Conservation (phyloP, 2,888 invertebrate genomes). For the Onchidella celtica region DNA sequence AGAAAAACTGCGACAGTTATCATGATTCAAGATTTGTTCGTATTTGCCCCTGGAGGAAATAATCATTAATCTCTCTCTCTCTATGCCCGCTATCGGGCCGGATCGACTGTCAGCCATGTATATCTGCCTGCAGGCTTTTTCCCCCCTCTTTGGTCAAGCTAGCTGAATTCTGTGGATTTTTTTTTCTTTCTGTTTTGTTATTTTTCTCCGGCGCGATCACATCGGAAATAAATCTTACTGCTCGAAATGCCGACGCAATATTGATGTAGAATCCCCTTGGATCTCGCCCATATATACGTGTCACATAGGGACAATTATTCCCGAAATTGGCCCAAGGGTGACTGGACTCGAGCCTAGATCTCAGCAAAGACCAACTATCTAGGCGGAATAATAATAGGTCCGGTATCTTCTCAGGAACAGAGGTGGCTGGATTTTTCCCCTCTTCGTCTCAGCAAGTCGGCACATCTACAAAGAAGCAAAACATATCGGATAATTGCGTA, state of each 20-base stretch:
- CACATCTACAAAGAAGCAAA: conserved; percentile 10
- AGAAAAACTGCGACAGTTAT: no score
- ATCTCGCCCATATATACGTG: background rate
- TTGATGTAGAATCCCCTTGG: background rate
- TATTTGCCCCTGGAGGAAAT: no score
- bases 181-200: no score
- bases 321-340: conserved; percentile 17
- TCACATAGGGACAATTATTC: background rate
- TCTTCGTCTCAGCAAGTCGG: conserved; percentile 25
- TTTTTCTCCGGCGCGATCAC: background rate
- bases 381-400: conserved; percentile 22
- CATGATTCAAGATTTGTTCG: no score
- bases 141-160: no score
- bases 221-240: background rate
- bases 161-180: no score
- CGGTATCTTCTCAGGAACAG: background rate
- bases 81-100: no score
- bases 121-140: no score
- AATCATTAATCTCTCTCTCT: no score
- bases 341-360: background rate
- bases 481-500: conserved; percentile 25
- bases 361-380: background rate
- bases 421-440: background rate
- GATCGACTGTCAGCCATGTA: no score
- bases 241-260: background rate